Conservation (phyloP, 1,140 invertebrate genomes). For the Planococcus citri region DNA sequence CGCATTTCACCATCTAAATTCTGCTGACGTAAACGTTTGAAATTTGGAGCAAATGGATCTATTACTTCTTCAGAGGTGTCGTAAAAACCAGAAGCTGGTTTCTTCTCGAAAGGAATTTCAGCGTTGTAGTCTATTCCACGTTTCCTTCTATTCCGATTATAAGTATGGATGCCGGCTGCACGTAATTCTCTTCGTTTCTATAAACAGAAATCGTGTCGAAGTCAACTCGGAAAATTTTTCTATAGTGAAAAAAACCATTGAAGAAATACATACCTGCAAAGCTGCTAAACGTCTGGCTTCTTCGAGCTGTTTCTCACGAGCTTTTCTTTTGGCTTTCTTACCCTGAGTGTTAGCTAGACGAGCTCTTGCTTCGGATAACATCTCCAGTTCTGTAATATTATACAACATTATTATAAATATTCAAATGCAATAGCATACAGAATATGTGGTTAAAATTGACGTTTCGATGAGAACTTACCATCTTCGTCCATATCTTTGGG, state of each 20-base stretch:
- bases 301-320: conserved; percentile 95
- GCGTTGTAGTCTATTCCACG: conserved; percentile 93
- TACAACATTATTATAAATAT: conserved; percentile 30
- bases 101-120: conserved; percentile 96
- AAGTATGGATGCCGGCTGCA: conserved; percentile 89
- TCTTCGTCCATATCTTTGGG: conserved; percentile 99
- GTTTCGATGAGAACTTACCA: conserved; percentile 42
- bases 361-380: conserved; percentile 96
- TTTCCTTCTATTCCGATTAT: conserved; percentile 56
- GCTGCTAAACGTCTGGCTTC: conserved; percentile 92
- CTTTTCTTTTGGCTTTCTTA: conserved; percentile 98
- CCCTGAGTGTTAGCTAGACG: conserved; percentile 98
- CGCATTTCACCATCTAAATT: conserved; percentile 84
- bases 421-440: background rate
- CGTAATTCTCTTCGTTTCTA: conserved; percentile 87
- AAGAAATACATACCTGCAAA: conserved; percentile 52
- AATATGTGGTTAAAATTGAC: background rate
- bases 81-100: conserved; percentile 81
- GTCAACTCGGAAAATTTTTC: no score
- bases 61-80: conserved; percentile 81
- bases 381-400: conserved; percentile 73
- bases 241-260: background rate
- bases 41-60: conserved; percentile 79
- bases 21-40: conserved; percentile 76
- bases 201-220: conserved; percentile 13